phyloP scores from a whole-genome alignment of 2,113 vertebrate genomes.

The Alethe castanea region DNA sequence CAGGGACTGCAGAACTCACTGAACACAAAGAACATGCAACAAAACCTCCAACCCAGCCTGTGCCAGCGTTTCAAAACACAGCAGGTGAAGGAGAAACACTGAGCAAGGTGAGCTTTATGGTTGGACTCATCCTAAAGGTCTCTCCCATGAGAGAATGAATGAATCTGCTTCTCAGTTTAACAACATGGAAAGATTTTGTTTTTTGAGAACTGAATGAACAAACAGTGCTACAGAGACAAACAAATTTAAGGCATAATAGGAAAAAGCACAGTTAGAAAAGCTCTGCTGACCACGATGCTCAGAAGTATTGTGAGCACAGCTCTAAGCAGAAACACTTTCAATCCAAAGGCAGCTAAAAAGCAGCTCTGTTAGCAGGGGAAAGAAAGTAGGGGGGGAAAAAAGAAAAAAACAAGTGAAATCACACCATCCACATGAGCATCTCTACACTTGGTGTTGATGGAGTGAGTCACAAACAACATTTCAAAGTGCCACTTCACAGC shows the following conservation, averaged over 20 bases:
- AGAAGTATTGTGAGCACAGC: background rate
- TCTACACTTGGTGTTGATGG: background rate
- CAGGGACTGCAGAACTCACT: background rate
- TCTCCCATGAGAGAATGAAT: background rate
- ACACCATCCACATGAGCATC: background rate
- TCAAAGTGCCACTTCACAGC: background rate
- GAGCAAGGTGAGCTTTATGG: background rate
- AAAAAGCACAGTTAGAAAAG: background rate
- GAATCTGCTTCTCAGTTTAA: background rate
- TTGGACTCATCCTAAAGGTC: background rate
- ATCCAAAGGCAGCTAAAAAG: background rate
- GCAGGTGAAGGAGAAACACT: background rate
- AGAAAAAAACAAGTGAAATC: background rate
- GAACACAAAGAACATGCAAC: background rate
- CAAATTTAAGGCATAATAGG: background rate
- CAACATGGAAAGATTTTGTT: background rate
- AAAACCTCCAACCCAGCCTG: background rate
- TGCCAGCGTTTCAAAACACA: background rate
- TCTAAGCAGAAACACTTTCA: background rate
- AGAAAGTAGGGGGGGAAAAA: accelerated
- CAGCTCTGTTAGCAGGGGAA: background rate
- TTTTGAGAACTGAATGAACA: background rate
- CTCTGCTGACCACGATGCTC: background rate
- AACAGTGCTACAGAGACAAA: background rate
- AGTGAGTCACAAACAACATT: background rate